Evolutionary conservation across 2,888 invertebrate species (phyloP), one percentile per base, ranked within the genome.

Genomic region (Orthonychiurus folsomi): DNA sequence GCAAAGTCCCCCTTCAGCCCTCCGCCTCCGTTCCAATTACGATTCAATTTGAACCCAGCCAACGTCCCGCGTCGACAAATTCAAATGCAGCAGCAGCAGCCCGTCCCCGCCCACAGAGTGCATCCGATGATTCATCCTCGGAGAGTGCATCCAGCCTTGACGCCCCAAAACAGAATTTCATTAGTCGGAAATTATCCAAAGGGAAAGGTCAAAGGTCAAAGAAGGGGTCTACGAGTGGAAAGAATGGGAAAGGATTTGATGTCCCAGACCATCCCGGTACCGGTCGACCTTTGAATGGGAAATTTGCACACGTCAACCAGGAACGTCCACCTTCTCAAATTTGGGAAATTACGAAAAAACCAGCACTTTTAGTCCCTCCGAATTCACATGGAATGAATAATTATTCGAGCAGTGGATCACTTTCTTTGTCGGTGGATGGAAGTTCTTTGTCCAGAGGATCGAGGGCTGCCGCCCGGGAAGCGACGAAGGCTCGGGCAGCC

Each of bases 331-430:
- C 24, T 3, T 63, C 64, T 63, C 67, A 66, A 37, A 69, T 69
- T 63, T 73, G 73, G 73, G 71, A 73, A 60, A 69, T 65, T 1
- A 73, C 73, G 15, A 73, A 70, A 60, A 72, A 72, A 63, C 63
- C 63, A 1, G 63, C 58, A n/a, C 61, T 62, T 12, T 62, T 63
- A 24, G 56, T 52, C 5, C 27, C 56, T 12, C 24, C 59, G 23
- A n/a, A 47, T 9, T 3, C 21, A n/a, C 20, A 18, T 20, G 61
- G 50, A 1, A 61, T 52, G 3, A 63, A 63, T 9, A 70, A 70
- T 57, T 70, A 71, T 62, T 71, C 71, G 1, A 69, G 69, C 50
- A 70, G 69, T 56, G 72, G 72, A 21, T 69, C 69, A 59, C 63
- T 70, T 50, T 66, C 67, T 23, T 60, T 70, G 5, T 63, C 65